Conservation (phyloP, 2,888 invertebrate genomes). For the Andricus curvator region DNA sequence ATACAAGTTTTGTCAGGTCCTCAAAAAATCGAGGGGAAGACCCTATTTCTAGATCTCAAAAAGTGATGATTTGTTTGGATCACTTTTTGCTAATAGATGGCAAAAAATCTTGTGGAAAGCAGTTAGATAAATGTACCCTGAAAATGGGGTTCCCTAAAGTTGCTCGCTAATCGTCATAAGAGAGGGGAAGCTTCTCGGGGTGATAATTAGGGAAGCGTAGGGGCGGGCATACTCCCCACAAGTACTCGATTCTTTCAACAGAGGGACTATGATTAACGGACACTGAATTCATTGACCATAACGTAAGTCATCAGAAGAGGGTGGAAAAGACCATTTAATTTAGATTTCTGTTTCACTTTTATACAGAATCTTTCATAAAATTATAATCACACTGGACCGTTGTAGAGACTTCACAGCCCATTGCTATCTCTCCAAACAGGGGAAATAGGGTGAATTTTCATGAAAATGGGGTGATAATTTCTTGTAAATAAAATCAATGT, state of each 20-base stretch:
- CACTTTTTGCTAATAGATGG: slow-evolving; percentile 20
- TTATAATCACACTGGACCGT: too few relatives aligned
- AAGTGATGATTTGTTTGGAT: slow-evolving; percentile 34
- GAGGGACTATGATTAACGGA: slow-evolving; percentile 36
- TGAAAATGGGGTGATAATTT: too few relatives aligned
- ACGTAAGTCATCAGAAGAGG: slow-evolving; percentile 32
- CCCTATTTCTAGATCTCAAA: slow-evolving; percentile 10
- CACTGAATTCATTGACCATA: slow-evolving; percentile 35
- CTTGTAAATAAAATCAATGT: too few relatives aligned
- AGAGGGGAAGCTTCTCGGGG: slow-evolving; percentile 25
- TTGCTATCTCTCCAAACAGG: too few relatives aligned
- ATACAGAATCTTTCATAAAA: too few relatives aligned
- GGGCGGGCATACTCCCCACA: neutral
- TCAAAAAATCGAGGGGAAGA: neutral
- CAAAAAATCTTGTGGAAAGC: slow-evolving; percentile 32
- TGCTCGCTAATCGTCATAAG: slow-evolving; percentile 30
- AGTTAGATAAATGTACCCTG: slow-evolving; percentile 37
- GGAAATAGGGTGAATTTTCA: too few relatives aligned
- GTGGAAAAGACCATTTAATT: slow-evolving; percentile 22
- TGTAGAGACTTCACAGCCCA: too few relatives aligned
- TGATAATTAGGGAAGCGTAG: slow-evolving; percentile 30
- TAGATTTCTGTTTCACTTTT: slow-evolving; percentile 12
- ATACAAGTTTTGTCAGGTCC: slow-evolving; percentile 6
- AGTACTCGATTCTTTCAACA: slow-evolving; percentile 36
- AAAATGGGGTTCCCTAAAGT: slow-evolving; percentile 12